Conservation (phyloP, 1,140 invertebrate genomes). For the Macrotrachela quadricornifera region DNA sequence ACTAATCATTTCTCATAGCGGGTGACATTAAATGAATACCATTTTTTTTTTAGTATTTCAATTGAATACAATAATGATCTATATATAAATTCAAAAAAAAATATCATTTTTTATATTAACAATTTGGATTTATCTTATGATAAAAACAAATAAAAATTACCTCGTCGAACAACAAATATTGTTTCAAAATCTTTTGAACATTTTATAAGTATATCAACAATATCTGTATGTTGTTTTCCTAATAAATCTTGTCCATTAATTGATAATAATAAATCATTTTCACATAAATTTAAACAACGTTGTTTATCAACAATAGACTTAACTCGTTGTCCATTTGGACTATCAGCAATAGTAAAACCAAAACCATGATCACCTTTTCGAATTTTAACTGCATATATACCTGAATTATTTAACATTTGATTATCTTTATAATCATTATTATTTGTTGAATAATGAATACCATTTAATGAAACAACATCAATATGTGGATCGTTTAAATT, state of each 20-base stretch:
- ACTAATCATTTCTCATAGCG: too few relatives aligned
- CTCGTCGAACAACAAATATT: neutral
- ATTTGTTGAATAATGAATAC: too few relatives aligned
- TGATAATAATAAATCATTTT: conserved; percentile 4
- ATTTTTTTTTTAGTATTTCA: too few relatives aligned
- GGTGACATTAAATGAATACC: too few relatives aligned
- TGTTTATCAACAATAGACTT: conserved; percentile 84
- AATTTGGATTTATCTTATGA: too few relatives aligned
- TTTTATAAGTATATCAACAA: conserved; percentile 1
- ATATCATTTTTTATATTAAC: too few relatives aligned
- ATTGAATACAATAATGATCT: too few relatives aligned
- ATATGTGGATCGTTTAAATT: conserved; percentile 91
- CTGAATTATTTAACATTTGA: too few relatives aligned
- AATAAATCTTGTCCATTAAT: conserved; percentile 2
- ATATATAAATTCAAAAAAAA: too few relatives aligned
- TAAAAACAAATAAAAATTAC: neutral
- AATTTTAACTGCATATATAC: too few relatives aligned
- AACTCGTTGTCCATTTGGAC: conserved; percentile 33
- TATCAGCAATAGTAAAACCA: conserved; percentile 93
- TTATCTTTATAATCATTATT: too few relatives aligned
- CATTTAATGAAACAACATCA: conserved; percentile 27
- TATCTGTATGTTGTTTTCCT: conserved; percentile 1
- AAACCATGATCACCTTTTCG: conserved; percentile 36
- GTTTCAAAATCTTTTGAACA: conserved; percentile 1
- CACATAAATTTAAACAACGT: conserved; percentile 39